Base-by-base conservation (phyloP, 1,140 invertebrate species). In the Drosophila tani region DNA sequence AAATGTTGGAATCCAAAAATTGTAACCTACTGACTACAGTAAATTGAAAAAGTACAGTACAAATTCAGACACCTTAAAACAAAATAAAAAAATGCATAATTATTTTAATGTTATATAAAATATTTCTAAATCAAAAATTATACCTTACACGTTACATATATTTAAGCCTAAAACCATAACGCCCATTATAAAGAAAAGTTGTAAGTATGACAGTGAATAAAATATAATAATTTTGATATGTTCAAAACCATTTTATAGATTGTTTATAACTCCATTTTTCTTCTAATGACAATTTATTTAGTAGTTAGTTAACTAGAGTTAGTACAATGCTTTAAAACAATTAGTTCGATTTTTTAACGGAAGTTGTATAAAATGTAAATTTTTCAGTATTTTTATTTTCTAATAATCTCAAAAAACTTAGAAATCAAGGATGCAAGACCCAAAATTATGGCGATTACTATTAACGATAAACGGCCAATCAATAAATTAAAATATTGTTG, bases 1-100 rank as follows among this genome's bases (percentile, higher is more conserved):
- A 75, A 55, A 17, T 45, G 19, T 53, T 64, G 15, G 56, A 64
- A 43, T 35, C 11, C 24, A 62, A 75, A 49, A 24, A 41, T 43
- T 40, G 17, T n/a, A 24, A 14, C 24, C 55, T 38, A 46, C 14
- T 6, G 5, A 27, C 5, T 41, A 17, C 17, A 17, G 12, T 40
- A 32, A n/a, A 5, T 5, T 17, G 5, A 5, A 32, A 51, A 32
- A 5, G n/a, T 6, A 14, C 0, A 53, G 12, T 29, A 29, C 17
- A 29, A 29, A 51, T 11, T n/a, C 14, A 29, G 3, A 19, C 29
- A 21, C 24, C 17, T 12, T 51, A 40, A 12, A 56, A 40, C 17
- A 9, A 7, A 38, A 17, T 24, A 35, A 35, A 35, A 35, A 9
- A 32, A 32, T 9, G 6, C 7, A 32, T 32, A 32, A 40, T 21